Conservation (phyloP, 2,113 vertebrate genomes). For the Pachyramphus minor region DNA sequence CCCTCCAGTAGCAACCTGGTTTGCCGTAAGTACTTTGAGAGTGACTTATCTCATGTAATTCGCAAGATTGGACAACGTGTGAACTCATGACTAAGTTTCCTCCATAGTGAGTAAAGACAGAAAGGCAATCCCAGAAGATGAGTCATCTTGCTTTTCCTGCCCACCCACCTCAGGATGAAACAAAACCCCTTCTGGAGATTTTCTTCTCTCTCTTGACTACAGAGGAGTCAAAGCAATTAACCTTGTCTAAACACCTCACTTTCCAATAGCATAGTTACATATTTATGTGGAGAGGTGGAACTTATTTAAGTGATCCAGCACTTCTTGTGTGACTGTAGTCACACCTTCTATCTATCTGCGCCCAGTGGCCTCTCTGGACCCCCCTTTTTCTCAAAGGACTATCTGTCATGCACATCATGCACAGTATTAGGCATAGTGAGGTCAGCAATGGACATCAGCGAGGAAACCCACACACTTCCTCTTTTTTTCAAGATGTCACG, state of each 20-base stretch:
- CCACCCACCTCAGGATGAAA: not conserved
- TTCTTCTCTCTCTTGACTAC: not conserved
- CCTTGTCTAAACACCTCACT: not conserved
- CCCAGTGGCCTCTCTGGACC: not conserved
- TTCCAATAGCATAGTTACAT: not conserved
- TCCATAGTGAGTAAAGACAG: not conserved
- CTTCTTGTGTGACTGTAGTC: not conserved
- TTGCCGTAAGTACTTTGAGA: not conserved
- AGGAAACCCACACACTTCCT: not conserved
- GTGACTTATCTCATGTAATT: not conserved
- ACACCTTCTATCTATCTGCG: not conserved
- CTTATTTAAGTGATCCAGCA: not conserved
- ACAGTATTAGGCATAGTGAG: not conserved
- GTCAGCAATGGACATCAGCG: not conserved
- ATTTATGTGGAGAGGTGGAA: not conserved
- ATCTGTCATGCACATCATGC: too few species aligned
- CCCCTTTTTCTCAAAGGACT: not conserved
- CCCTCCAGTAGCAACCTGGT: not conserved
- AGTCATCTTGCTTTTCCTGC: not conserved
- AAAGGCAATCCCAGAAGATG: not conserved
- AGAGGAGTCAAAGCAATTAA: not conserved
- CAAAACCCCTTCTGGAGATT: not conserved
- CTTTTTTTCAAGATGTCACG: not conserved
- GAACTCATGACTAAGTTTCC: not conserved
- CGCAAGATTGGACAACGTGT: not conserved